phyloP scores from a whole-genome alignment of 2,113 vertebrate species.

The Recurvirostra avosetta region DNA sequence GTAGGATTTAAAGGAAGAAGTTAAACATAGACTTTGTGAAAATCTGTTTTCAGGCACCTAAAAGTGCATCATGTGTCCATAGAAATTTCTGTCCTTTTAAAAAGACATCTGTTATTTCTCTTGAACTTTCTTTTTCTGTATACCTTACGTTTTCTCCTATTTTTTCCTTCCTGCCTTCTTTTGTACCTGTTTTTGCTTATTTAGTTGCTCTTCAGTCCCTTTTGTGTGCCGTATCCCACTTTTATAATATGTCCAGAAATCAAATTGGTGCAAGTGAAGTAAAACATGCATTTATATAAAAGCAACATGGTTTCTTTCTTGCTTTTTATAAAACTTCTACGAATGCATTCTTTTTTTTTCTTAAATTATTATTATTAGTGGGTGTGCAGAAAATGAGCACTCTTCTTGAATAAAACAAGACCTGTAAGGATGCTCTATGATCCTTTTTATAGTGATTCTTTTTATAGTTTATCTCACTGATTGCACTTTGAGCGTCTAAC shows the following conservation, averaged over 20 bases:
- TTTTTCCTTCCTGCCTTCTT: neutral
- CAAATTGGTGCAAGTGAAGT: neutral
- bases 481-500: neutral
- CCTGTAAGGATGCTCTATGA: neutral
- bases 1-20: neutral
- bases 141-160: neutral
- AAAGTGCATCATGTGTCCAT: neutral
- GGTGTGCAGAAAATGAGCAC: neutral
- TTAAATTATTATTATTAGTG: neutral
- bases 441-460: neutral
- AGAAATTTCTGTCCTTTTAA: neutral
- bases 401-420: neutral
- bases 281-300: neutral
- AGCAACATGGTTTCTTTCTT: neutral
- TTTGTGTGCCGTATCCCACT: neutral
- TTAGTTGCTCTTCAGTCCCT: neutral
- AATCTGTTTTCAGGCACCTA: neutral
- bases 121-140: neutral
- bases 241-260: neutral
- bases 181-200: neutral
- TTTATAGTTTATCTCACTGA: neutral
- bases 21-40: neutral
- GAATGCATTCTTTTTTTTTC: too few species aligned
- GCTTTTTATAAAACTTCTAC: neutral
- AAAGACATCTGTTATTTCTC: neutral